Conservation (phyloP, 2,797 vertebrate genomes). For the Sciaenops ocellatus region DNA sequence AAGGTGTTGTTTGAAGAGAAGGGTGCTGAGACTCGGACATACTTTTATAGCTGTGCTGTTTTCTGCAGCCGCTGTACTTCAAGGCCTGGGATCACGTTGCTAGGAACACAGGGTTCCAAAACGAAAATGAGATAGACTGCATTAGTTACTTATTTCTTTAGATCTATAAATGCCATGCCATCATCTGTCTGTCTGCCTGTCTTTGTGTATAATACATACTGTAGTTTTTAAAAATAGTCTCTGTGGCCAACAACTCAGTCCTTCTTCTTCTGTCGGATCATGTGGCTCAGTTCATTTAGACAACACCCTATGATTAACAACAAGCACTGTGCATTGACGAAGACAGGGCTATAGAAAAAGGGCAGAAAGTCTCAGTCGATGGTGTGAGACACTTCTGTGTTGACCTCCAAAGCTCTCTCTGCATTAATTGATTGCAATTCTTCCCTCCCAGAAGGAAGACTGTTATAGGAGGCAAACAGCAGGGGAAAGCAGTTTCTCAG, state of each 20-base stretch:
- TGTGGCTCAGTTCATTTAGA: constrained; percentile 52
- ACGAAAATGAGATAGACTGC: constrained; percentile 44
- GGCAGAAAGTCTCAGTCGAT: constrained; percentile 72
- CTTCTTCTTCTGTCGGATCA: constrained; percentile 28
- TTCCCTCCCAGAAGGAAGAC: constrained; percentile 72
- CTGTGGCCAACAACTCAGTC: constrained; percentile 13
- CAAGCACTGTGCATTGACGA: constrained; percentile 35
- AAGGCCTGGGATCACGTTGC: constrained; percentile 15
- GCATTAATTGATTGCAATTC: constrained; percentile 84
- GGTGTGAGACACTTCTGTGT: constrained; percentile 74
- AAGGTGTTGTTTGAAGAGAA: constrained; percentile 11
- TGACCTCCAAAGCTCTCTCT: constrained; percentile 82
- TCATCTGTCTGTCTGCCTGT: constrained; percentile 30
- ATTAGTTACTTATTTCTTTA: constrained; percentile 38
- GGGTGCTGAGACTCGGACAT: constrained; percentile 22
- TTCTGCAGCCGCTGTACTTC: constrained; percentile 35
- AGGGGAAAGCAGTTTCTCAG: constrained; percentile 62
- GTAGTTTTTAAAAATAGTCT: constrained; percentile 33
- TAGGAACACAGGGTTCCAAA: constrained; percentile 37
- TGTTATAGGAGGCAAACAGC: constrained; percentile 72
- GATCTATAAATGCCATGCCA: constrained; percentile 19
- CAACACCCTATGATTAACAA: constrained; percentile 51
- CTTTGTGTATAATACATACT: constrained; percentile 13
- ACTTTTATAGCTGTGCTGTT: constrained; percentile 44
- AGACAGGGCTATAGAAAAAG: constrained; percentile 47